These are phyloP conservation scores for Oncorhynchus gorbuscha DNA, from an alignment of 2,113 vertebrate species.

Conservation along the genomic window DNA sequence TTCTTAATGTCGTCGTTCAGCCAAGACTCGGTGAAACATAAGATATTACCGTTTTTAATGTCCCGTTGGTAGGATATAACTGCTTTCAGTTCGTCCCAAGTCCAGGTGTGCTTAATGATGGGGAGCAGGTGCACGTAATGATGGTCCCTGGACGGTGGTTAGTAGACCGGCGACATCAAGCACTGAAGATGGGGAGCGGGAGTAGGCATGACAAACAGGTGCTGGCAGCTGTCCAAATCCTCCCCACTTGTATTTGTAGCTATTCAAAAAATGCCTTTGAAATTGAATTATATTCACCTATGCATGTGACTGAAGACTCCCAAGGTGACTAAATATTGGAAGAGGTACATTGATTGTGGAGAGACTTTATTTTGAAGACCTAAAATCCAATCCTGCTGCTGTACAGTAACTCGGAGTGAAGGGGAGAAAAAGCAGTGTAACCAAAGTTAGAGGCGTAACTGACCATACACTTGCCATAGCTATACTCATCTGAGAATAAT, in stretches of 20 bases:
- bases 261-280: slow-evolving; percentile 31
- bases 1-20: too few species aligned
- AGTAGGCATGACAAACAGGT: background rate
- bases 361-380: background rate
- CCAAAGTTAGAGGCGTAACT: background rate
- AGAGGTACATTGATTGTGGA: slow-evolving; percentile 31
- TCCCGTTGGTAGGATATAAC: too few species aligned
- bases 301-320: slow-evolving; percentile 22
- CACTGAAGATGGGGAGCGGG: too few species aligned
- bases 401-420: slow-evolving; percentile 9
- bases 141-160: too few species aligned
- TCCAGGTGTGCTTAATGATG: too few species aligned
- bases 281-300: slow-evolving; percentile 46
- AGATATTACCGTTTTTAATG: too few species aligned
- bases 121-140: too few species aligned
- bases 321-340: slow-evolving; percentile 68
- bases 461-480: background rate
- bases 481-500: background rate
- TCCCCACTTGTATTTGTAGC: slow-evolving; percentile 20
- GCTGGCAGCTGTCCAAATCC: slow-evolving; percentile 38
- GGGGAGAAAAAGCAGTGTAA: background rate
- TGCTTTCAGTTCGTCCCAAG: too few species aligned
- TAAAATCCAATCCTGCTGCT: background rate
- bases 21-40: too few species aligned
- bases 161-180: too few species aligned